Conservation (phyloP, 23 tunicate genomes). For the Trididemnum nubilum region DNA sequence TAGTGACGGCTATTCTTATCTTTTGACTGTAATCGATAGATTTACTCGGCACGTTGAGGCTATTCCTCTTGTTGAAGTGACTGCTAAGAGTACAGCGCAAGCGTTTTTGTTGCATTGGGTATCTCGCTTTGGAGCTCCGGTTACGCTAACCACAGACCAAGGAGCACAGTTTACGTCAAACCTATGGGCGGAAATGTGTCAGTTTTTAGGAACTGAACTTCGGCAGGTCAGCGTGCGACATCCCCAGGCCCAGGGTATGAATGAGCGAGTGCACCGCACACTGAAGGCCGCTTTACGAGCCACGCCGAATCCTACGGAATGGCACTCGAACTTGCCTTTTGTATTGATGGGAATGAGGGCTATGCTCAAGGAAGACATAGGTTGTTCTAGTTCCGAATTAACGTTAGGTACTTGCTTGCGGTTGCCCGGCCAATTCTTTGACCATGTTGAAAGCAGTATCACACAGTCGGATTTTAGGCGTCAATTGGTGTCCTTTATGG, state of each 20-base stretch:
- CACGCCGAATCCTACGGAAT: neutral
- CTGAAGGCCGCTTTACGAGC: conserved; percentile 20
- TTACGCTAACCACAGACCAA: too few relatives aligned
- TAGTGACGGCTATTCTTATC: conserved; percentile 4
- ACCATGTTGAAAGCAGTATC: too few relatives aligned
- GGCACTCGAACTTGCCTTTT: too few relatives aligned
- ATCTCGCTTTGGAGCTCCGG: too few relatives aligned
- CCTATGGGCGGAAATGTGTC: conserved; percentile 5
- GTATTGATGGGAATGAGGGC: too few relatives aligned
- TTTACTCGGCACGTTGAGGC: conserved; percentile 11
- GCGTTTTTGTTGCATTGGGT: conserved; percentile 26
- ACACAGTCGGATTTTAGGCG: too few relatives aligned
- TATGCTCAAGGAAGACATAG: too few relatives aligned
- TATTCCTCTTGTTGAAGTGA: conserved; percentile 2
- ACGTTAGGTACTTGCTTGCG: too few relatives aligned
- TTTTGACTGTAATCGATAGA: neutral
- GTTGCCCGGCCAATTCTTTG: too few relatives aligned
- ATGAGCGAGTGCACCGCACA: neutral
- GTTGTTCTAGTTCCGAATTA: too few relatives aligned
- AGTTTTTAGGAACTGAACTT: neutral
- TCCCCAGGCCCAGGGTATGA: neutral
- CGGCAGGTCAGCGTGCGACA: neutral
- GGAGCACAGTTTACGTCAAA: too few relatives aligned
- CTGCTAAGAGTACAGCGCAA: neutral
- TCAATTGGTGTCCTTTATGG: too few relatives aligned